phyloP scores from a whole-genome alignment of 2,888 invertebrate species.

The Andrena camellia region DNA sequence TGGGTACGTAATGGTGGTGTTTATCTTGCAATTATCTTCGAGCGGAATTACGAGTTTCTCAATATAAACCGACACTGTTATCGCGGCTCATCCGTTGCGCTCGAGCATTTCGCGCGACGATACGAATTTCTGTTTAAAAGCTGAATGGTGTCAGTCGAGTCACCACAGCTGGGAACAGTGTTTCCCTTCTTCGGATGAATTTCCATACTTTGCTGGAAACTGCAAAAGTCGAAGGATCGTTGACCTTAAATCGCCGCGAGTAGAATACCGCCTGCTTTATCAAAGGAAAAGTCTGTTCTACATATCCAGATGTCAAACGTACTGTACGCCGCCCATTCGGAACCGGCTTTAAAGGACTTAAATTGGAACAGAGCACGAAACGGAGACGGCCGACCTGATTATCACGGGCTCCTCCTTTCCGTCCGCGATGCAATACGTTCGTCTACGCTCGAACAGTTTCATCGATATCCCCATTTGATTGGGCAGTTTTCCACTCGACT shows the following conservation, averaged over 20 bases:
- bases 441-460: too few species aligned
- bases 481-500: background rate
- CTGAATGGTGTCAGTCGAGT: background rate
- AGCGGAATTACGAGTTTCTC: background rate
- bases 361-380: conserved; percentile 30
- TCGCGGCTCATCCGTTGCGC: background rate
- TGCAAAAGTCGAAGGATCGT: background rate
- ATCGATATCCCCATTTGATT: background rate
- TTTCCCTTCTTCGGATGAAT: background rate
- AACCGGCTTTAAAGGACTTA: conserved; percentile 30
- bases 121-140: background rate
- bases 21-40: background rate
- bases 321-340: conserved; percentile 27
- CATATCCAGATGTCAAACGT: conserved; percentile 38
- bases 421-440: background rate
- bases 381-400: conserved; percentile 21
- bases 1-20: background rate
- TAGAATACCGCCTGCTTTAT: conserved; percentile 2
- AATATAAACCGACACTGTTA: conserved; percentile 8
- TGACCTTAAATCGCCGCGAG: background rate
- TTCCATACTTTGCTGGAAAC: background rate
- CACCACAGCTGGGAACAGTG: too few species aligned
- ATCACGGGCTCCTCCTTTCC: background rate
- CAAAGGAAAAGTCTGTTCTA: conserved; percentile 45
- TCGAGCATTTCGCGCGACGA: background rate